Conservation (phyloP, 2,113 vertebrate species). For the Cyprinodon tularosa region DNA sequence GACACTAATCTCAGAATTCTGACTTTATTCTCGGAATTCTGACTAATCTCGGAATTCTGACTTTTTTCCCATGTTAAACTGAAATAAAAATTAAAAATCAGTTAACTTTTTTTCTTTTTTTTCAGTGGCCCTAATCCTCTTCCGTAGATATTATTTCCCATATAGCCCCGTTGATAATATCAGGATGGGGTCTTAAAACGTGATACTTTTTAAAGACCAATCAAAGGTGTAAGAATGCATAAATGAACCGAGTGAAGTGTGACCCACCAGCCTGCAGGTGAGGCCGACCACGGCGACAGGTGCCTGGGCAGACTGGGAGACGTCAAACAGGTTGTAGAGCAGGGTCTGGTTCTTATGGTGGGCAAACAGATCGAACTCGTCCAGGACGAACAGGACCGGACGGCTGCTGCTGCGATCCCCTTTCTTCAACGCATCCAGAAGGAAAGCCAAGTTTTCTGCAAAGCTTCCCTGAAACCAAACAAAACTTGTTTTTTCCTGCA, state of each 20-base stretch:
- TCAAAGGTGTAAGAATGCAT: too few species aligned
- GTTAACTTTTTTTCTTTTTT: too few species aligned
- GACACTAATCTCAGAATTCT: too few species aligned
- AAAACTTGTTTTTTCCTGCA: background rate
- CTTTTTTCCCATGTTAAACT: too few species aligned
- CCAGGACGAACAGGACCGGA: slow-evolving; percentile 90
- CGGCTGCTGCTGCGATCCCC: slow-evolving; percentile 88
- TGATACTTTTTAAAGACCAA: too few species aligned
- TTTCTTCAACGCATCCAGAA: slow-evolving; percentile 92
- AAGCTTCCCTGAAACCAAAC: slow-evolving; percentile 87
- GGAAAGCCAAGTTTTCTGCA: slow-evolving; percentile 93
- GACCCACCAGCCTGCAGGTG: slow-evolving; percentile 91
- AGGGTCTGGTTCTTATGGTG: slow-evolving; percentile 97
- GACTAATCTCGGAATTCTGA: too few species aligned
- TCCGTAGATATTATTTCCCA: too few species aligned
- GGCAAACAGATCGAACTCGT: slow-evolving; percentile 97
- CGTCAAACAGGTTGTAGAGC: slow-evolving; percentile 96
- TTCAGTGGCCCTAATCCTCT: too few species aligned
- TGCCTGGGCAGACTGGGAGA: slow-evolving; percentile 95
- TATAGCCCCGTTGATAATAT: too few species aligned
- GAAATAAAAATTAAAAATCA: too few species aligned
- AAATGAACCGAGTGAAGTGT: background rate
- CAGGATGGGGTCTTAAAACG: too few species aligned
- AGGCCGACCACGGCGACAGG: slow-evolving; percentile 92
- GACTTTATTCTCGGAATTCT: too few species aligned